Evolutionary conservation across 2,797 vertebrate genomes (phyloP), one percentile per base, ranked within the genome.

Genomic region (Rhinogobio ventralis): DNA sequence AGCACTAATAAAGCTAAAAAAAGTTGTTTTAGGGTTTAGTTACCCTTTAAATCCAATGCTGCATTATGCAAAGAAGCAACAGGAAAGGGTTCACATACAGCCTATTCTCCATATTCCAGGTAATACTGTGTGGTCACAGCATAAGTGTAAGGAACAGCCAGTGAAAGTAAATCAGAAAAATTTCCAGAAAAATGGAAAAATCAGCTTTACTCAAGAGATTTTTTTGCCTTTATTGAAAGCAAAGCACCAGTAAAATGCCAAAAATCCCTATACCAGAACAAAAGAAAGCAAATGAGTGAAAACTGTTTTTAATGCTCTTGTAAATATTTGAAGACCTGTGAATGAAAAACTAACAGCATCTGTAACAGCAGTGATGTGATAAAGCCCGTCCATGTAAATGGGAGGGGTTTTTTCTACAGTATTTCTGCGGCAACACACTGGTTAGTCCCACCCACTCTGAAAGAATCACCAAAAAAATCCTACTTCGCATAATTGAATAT

Each of bases 31-130:
- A 33, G 33, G 33, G 33, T 33, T 33, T 33, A 33, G 33, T 33
- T 33, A 33, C 33, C 33, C 2, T 33, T 3, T 33, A 33, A 33
- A 33, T n/a, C 66, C 17, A 64, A 15, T 10, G 19, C 42, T 62
- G 67, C 53, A 72, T 72, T 79, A 71, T 39, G 11, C 25, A 15
- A 46, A 71, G 36, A 69, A 28, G 51, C 66, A 84, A 71, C 51
- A 60, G 53, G 28, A 60, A 66, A 69, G 49, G 30, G 19, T 25
- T 79, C 53, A 72, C 14, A 69, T 33, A 45, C 67, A 71, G 66
- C 67, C n/a, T 84, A n/a, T 62, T 84, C 51, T 14, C 75, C 28
- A 19, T 9, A 7, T 33, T n/a, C 46, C 60, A 67, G 72, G 82
- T 69, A 13, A 76, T n/a, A 46, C 66, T 45, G 39, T 84, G 73